Conservation (phyloP, 2,113 vertebrate species). For the Myrmecobius fasciatus region DNA sequence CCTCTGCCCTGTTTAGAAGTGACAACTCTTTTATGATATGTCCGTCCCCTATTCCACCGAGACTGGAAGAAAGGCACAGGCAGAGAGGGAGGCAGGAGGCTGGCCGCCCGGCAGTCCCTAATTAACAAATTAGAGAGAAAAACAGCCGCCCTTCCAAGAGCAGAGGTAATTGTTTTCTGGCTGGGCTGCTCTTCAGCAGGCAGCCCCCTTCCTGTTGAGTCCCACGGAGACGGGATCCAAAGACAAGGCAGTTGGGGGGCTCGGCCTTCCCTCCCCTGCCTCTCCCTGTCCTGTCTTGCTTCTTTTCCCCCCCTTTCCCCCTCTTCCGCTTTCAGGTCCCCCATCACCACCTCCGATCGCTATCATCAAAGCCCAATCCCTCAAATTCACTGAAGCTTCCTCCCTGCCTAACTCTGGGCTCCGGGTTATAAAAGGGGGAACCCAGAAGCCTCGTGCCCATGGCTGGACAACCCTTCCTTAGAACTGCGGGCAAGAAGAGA, state of each 20-base stretch:
- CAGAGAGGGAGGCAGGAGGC: neutral
- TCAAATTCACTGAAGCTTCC: neutral
- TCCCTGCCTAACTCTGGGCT: neutral
- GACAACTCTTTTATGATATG: neutral
- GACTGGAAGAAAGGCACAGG: neutral
- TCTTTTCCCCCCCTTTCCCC: neutral
- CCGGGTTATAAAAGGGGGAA: neutral
- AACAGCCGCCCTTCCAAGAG: neutral
- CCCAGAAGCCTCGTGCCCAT: neutral
- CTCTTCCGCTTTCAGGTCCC: neutral
- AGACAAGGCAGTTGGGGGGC: neutral
- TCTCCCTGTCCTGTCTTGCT: neutral
- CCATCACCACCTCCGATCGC: neutral
- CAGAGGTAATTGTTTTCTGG: neutral
- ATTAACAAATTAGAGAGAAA: neutral
- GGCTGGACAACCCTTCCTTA: neutral
- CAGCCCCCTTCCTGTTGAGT: neutral
- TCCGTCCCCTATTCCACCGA: neutral
- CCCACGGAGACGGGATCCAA: neutral
- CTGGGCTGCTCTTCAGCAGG: neutral
- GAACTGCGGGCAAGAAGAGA: neutral
- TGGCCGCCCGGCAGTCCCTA: neutral
- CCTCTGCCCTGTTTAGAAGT: neutral
- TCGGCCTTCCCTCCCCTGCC: neutral
- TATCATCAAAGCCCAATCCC: neutral